These are phyloP conservation scores for Anastrepha obliqua DNA, from an alignment of 1,140 invertebrate genomes.

Conservation along the genomic window DNA sequence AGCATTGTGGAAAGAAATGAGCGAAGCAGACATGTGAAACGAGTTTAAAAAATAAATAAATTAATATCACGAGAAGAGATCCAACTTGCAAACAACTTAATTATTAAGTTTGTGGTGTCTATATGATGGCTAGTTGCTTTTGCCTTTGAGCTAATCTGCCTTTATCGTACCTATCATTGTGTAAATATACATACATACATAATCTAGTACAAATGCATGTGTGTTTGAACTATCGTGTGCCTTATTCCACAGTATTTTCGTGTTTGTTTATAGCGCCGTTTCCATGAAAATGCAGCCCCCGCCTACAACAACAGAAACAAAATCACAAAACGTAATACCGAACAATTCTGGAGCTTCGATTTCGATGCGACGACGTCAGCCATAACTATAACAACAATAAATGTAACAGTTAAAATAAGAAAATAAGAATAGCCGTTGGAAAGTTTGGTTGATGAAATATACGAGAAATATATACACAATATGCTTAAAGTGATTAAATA, in stretches of 20 bases:
- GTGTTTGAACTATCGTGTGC: neutral
- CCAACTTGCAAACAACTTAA: neutral
- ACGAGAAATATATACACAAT: neutral
- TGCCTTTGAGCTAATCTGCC: neutral
- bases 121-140: neutral
- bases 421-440: neutral
- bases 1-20: conserved; percentile 2
- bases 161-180: neutral
- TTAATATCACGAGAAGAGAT: neutral
- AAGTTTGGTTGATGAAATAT: neutral
- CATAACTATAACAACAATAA: conserved; percentile 53
- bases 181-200: conserved; percentile 35
- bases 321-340: neutral
- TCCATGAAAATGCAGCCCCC: conserved; percentile 69
- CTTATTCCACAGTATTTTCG: neutral
- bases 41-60: conserved; percentile 41
- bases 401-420: neutral
- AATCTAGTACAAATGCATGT: neutral
- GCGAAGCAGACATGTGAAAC: conserved; percentile 2
- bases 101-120: neutral
- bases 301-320: neutral
- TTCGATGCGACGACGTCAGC: conserved; percentile 54
- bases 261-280: conserved; percentile 43
- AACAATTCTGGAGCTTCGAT: neutral
- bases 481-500: neutral